Base-by-base conservation (phyloP, 2,113 vertebrate species). In the Myiozetetes cayanensis region DNA sequence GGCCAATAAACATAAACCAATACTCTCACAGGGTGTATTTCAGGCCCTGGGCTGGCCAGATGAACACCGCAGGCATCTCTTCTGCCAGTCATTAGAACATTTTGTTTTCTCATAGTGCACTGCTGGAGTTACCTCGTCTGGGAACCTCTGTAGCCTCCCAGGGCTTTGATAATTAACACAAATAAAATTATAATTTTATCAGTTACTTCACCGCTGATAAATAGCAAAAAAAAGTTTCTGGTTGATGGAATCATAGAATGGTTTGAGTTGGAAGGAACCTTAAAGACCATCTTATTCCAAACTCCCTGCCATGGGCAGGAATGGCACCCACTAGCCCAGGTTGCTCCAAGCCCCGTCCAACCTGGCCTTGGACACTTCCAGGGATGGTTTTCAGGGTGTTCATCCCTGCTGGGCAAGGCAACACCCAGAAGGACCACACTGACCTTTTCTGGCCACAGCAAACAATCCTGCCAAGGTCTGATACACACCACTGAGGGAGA, bases 21-120 rank as follows among this genome's bases (percentile, higher is more conserved):
- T 46, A 37, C 92, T 97, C 94, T 91, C 96, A 62, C 75, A 65
- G 90, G 52, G 85, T 96, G 79, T 68, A 80, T 96, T 96, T 78
- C 52, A 61, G 85, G 90, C 78, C 70, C 68, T 43, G 75, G 91
- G 18, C 79, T 65, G 89, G 63, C 56, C 59, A 67, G 61, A 81
- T 30, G 56, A 90, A 13, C 49, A 4, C 37, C 65, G 46, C 84
- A 76, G 88, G 39, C 74, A 11, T 14, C 87, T 76, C 49, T 53
- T n/a, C 21, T 31, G 25, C 53, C 58, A 7, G 46, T 10, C 59
- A 4, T 31, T 12, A 37, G 15, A 49, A n/a, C 22, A 7, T 43
- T 33, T 58, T 33, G 12, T n/a, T 56, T 63, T 15, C 61, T 62
- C 30, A 1, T 4, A 8, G 20, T 8, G 33, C 31, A 3, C 23